A percentile compares a stretch with the other conserved stretches of the same genome.
Conservation (phyloP, 2,888 invertebrate species). For the Amphipyra berbera region DNA sequence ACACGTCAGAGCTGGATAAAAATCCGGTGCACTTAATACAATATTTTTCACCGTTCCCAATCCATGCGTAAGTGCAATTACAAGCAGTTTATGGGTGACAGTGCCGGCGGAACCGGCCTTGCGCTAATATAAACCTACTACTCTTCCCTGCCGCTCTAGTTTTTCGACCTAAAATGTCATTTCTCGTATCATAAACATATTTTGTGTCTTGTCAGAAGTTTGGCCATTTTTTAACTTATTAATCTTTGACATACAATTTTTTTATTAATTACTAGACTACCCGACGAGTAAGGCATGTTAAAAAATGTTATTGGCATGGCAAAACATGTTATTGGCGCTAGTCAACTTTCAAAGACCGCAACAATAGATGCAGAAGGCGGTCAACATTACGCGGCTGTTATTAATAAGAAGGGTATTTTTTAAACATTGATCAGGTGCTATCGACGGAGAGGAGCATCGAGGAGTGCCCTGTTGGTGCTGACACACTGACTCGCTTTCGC, state of each 20-base stretch:
- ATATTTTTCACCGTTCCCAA: conserved; percentile 66
- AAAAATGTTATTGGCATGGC: too few relatives aligned
- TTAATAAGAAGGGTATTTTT: conserved; percentile 61
- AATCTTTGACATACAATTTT: too few relatives aligned
- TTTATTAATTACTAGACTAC: too few relatives aligned
- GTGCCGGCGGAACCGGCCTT: conserved; percentile 60
- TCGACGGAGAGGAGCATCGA: conserved; percentile 56
- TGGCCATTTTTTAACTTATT: too few relatives aligned
- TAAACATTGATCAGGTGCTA: conserved; percentile 71
- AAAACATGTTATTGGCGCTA: conserved; percentile 29
- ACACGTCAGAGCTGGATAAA: conserved; percentile 17
- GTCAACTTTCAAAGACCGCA: conserved; percentile 36
- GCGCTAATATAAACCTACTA: conserved; percentile 53
- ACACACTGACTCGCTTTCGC: conserved; percentile 90
- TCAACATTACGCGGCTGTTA: conserved; percentile 36
- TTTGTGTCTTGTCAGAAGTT: neutral
- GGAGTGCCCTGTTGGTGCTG: conserved; percentile 66
- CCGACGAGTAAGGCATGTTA: too few relatives aligned
- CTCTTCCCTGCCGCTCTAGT: conserved; percentile 53
- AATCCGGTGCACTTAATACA: conserved; percentile 30
- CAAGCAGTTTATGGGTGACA: conserved; percentile 61
- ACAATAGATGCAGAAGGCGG: conserved; percentile 36
- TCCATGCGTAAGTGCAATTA: conserved; percentile 65
- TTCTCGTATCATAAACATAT: conserved; percentile 5
- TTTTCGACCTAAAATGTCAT: conserved; percentile 50